These are phyloP conservation scores for Artemia sinica DNA, from an alignment of 2,888 invertebrate species.

Conservation along the genomic window DNA sequence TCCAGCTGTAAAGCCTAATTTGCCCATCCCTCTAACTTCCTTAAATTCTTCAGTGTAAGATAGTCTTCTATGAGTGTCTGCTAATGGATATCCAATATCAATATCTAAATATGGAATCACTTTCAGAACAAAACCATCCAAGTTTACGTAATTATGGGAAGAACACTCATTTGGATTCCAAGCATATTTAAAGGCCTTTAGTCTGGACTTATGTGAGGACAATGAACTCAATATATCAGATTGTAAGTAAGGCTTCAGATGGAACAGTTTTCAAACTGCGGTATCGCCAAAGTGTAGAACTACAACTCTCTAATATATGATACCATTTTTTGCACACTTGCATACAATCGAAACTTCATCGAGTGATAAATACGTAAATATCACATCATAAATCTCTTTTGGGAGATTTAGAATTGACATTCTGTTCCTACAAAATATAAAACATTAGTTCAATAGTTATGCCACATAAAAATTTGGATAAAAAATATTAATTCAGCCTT, in stretches of 20 bases:
- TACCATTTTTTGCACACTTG: constrained; percentile 88
- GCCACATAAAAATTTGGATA: too few species aligned
- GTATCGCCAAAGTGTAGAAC: constrained; percentile 84
- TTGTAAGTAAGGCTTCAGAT: constrained; percentile 68
- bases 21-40: constrained; percentile 66
- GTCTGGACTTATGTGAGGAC: constrained; percentile 76
- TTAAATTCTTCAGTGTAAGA: constrained; percentile 77
- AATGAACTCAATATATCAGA: constrained; percentile 75
- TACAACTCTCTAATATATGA: constrained; percentile 66
- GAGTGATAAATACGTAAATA: constrained; percentile 76
- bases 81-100: too few species aligned
- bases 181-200: constrained; percentile 79
- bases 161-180: constrained; percentile 98
- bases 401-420: constrained; percentile 36
- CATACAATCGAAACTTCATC: constrained; percentile 72
- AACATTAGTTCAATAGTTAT: too few species aligned
- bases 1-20: constrained; percentile 45
- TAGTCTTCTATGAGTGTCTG: constrained; percentile 83
- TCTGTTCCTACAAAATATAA: too few species aligned
- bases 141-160: constrained; percentile 85
- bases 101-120: too few species aligned
- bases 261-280: constrained; percentile 71
- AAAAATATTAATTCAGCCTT: too few species aligned
- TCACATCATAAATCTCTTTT: constrained; percentile 65
- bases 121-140: constrained; percentile 56